These are phyloP conservation scores for Hyposoter didymator DNA, from an alignment of 2,888 invertebrate species.

Conservation along the genomic window DNA sequence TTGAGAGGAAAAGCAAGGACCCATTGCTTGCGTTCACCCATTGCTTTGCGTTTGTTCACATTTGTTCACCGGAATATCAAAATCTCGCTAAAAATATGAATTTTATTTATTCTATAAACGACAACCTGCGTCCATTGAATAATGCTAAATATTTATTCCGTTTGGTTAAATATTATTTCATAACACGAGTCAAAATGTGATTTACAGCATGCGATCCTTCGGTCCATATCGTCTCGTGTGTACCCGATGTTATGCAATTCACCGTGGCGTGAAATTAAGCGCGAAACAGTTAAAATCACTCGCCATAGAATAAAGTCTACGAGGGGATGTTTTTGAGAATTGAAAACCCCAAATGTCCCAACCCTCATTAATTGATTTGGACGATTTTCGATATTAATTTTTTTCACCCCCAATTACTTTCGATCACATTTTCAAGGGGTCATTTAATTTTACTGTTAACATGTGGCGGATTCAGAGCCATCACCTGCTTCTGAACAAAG, in stretches of 20 bases:
- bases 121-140: neutral
- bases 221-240: neutral
- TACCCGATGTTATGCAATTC: neutral
- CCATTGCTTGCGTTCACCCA: no score
- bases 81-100: neutral
- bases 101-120: neutral
- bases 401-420: neutral
- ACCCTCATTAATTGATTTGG: neutral
- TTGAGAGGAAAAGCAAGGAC: neutral
- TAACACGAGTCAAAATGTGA: neutral
- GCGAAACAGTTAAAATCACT: slow-evolving; percentile 38
- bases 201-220: neutral
- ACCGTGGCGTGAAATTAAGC: slow-evolving; percentile 35
- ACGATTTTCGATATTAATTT: slow-evolving; percentile 14
- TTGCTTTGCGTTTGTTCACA: no score
- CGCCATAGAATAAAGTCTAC: neutral
- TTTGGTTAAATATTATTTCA: neutral
- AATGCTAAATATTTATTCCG: neutral
- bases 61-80: no score
- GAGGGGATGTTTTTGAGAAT: slow-evolving; percentile 28
- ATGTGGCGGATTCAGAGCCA: neutral
- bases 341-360: slow-evolving; percentile 13
- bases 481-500: neutral
- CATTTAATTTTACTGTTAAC: neutral
- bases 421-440: neutral